phyloP scores from a whole-genome alignment of 2,113 vertebrate genomes.

The Mobula birostris region DNA sequence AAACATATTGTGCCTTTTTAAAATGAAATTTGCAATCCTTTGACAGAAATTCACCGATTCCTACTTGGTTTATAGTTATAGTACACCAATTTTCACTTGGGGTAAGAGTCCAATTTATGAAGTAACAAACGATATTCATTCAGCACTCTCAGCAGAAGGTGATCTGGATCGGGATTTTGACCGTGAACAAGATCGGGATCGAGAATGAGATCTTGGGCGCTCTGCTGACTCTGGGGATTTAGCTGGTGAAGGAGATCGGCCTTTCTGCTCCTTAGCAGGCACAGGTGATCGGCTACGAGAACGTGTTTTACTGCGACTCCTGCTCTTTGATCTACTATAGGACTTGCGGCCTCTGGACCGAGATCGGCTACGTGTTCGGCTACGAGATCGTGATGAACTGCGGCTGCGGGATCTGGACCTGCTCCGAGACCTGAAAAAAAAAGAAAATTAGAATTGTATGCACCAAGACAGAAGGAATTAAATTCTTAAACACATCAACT shows the following conservation, averaged over 20 bases:
- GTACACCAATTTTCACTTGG: constrained; percentile 32
- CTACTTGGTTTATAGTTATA: constrained; percentile 29
- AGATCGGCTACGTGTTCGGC: constrained; percentile 74
- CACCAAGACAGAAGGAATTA: not conserved
- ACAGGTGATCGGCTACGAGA: constrained; percentile 71
- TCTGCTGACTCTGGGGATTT: constrained; percentile 68
- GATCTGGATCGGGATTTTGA: constrained; percentile 47
- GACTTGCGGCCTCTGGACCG: constrained; percentile 73
- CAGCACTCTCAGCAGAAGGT: constrained; percentile 24
- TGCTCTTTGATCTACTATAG: constrained; percentile 70
- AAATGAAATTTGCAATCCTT: constrained; percentile 15
- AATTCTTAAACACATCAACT: not conserved
- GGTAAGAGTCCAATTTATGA: constrained; percentile 29
- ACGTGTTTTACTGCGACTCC: constrained; percentile 67
- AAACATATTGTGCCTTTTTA: constrained; percentile 12
- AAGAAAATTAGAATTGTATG: not conserved
- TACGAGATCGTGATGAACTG: constrained; percentile 77
- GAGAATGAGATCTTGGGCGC: constrained; percentile 66
- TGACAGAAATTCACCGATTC: constrained; percentile 34
- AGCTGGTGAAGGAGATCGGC: constrained; percentile 65
- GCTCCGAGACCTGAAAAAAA: constrained; percentile 70
- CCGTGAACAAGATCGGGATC: constrained; percentile 56
- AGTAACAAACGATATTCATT: constrained; percentile 14
- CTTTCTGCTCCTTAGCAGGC: constrained; percentile 73
- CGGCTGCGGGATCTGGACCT: constrained; percentile 78